Evolutionary conservation across 2,888 invertebrate species (phyloP).

Genomic region (Cacoxenus indagator): DNA sequence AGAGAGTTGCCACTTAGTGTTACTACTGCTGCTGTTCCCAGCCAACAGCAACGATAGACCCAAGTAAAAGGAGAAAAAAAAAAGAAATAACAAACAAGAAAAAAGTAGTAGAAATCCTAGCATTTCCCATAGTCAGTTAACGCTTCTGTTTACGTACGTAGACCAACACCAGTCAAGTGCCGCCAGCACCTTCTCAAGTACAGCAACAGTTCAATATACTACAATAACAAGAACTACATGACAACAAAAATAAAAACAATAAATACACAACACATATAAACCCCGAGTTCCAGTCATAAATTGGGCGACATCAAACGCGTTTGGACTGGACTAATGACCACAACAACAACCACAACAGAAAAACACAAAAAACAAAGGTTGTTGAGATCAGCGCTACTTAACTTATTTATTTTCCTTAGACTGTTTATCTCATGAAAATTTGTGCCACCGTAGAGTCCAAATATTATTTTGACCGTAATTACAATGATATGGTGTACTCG

Average conservation of each 20-base stretch:
- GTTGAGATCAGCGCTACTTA: too few relatives aligned
- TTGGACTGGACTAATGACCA: too few relatives aligned
- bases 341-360: too few relatives aligned
- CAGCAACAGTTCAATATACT: too few relatives aligned
- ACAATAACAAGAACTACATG: too few relatives aligned
- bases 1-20: too few relatives aligned
- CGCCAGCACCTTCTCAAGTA: neutral
- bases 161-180: neutral
- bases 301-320: neutral
- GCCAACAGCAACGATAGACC: too few relatives aligned
- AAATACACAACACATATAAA: neutral
- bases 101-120: neutral
- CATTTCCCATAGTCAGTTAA: neutral
- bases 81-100: too few relatives aligned
- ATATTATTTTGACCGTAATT: conserved; percentile 68
- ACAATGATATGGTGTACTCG: conserved; percentile 36
- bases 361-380: too few relatives aligned
- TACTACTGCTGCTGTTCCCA: too few relatives aligned
- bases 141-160: neutral
- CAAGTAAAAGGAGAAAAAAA: too few relatives aligned
- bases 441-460: conserved; percentile 46
- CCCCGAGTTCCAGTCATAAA: neutral
- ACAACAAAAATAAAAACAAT: too few relatives aligned
- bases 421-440: conserved; percentile 51
- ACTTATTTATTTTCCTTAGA: conserved; percentile 56